Base-by-base conservation (phyloP, 2,797 vertebrate species). In the Melanotaenia boesemani region DNA sequence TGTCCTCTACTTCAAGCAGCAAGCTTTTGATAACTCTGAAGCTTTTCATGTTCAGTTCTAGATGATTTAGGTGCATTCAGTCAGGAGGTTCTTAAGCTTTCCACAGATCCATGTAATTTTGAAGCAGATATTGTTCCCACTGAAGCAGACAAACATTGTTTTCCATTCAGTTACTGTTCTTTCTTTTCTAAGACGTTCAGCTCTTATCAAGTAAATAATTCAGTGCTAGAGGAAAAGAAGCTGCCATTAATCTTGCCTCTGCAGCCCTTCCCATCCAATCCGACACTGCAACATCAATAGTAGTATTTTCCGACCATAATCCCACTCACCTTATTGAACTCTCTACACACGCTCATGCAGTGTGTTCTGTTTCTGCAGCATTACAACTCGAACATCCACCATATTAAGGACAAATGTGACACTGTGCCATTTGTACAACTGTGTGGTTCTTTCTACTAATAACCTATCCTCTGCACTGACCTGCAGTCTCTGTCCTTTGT, bases 171-270 rank as follows among this genome's bases (percentile, higher is more conserved):
- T 58, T 20, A 58, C 44, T 20, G 18, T 20, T 20, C 2, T 32
- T 58, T 32, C 55, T 30, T 30, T 12, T 56, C 24, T 16, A 28
- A 16, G 8, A 16, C 0, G 26, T 28, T 56, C 54, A 56, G 12
- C 26, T 52, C 50, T n/a, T 13, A 55, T 32, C 20, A 44, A 16
- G 59, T 55, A 9, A 63, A 70, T 57, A 15, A 16, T 32, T 61
- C 57, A 28, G 22, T 26, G 22, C 22, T 34, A 34, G 60, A 65
- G 63, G 28, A 58, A 28, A 59, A 11, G 28, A 26, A n/a, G 54
- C 39, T 64, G 30, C n/a, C 2, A 9, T 58, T 72, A 64, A 20
- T 64, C 55, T 72, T 26, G 28, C 10, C 39, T 65, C 34, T 50
- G 54, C 39, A 57, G 70, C 30, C n/a, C 16, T 57, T 34, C 39